Evolutionary conservation across 2,888 invertebrate genomes (phyloP).

Genomic region (Melanargia galathea): DNA sequence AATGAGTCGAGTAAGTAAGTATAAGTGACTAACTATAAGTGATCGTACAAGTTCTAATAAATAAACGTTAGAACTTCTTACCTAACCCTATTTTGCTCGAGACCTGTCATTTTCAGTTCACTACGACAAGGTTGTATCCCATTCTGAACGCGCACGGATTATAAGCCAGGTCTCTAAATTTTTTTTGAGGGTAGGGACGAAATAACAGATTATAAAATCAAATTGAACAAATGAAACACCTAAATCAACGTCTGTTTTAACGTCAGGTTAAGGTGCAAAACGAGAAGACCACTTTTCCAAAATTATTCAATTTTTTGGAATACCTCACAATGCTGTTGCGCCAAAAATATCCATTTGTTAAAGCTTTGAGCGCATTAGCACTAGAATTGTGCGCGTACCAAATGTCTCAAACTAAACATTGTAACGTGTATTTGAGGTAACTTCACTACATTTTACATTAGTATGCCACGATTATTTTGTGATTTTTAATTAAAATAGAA

Average conservation of each 20-base stretch:
- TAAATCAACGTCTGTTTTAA: too few species aligned
- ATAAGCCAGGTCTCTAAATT: too few species aligned
- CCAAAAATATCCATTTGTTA: not conserved
- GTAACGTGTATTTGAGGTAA: not conserved
- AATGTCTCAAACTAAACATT: not conserved
- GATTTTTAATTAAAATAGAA: not conserved
- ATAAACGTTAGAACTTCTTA: too few species aligned
- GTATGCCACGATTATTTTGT: not conserved
- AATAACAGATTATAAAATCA: not conserved
- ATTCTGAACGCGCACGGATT: too few species aligned
- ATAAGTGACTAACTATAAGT: too few species aligned
- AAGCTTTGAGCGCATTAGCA: not conserved
- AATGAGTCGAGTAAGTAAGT: too few species aligned
- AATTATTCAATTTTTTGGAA: not conserved
- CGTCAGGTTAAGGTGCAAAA: too few species aligned
- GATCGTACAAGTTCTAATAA: too few species aligned
- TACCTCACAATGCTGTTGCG: not conserved
- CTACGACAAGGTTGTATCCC: too few species aligned
- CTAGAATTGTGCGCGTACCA: constrained; percentile 1
- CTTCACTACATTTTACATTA: not conserved
- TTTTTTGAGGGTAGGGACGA: not conserved
- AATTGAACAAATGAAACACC: too few species aligned
- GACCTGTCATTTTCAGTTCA: too few species aligned
- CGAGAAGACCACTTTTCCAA: not conserved
- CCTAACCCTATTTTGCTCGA: too few species aligned